Evolutionary conservation across 23 tunicate genomes (phyloP).

Genomic region (Trididemnum nubilum): DNA sequence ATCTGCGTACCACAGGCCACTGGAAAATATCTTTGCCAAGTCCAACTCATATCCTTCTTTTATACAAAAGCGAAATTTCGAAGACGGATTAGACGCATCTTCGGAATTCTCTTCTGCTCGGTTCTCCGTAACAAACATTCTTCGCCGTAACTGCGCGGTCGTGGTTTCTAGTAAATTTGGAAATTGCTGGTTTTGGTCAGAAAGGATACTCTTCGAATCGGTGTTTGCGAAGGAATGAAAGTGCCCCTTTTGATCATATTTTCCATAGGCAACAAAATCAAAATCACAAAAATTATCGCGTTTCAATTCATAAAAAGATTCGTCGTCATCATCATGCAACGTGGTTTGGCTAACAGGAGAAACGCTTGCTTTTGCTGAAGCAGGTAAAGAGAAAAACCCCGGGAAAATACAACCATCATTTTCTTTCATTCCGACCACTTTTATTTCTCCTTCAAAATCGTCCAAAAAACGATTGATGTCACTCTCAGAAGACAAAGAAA

Average conservation of each 20-base stretch:
- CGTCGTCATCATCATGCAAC: too few relatives aligned
- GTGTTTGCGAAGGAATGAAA: background rate
- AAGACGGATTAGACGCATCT: background rate
- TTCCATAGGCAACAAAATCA: slow-evolving; percentile 31
- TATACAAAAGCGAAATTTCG: slow-evolving; percentile 16
- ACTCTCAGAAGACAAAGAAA: background rate
- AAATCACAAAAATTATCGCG: background rate
- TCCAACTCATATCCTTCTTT: slow-evolving; percentile 39
- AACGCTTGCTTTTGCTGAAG: background rate
- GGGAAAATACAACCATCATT: slow-evolving; percentile 48
- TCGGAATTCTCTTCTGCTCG: background rate
- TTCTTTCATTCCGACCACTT: slow-evolving; percentile 26
- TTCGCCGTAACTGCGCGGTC: background rate
- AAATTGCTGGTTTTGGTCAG: background rate
- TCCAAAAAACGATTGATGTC: background rate
- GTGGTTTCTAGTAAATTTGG: background rate
- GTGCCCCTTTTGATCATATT: slow-evolving; percentile 37
- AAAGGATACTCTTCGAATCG: background rate
- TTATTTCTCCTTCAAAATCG: background rate
- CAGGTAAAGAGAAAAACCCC: slow-evolving; percentile 40
- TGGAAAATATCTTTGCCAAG: slow-evolving; percentile 6
- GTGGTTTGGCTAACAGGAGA: background rate
- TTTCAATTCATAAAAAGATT: background rate
- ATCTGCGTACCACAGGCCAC: slow-evolving; percentile 31
- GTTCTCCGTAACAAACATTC: background rate